These are phyloP conservation scores for Catajapyx aquilonaris DNA, from an alignment of 1,140 invertebrate species.

Conservation along the genomic window DNA sequence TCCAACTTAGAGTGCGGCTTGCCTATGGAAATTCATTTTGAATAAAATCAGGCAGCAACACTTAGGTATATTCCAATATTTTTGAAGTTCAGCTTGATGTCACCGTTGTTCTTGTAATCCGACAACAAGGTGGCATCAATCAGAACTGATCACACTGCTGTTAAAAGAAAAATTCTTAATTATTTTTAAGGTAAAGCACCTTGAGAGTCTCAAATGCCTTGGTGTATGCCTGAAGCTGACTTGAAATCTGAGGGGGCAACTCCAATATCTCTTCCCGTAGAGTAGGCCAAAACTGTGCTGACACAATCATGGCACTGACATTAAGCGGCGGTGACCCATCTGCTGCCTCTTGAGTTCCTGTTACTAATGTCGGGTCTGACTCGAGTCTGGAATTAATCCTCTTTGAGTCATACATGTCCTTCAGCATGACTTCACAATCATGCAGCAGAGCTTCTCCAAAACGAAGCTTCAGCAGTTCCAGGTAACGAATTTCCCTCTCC, in stretches of 20 bases:
- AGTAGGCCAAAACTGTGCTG: constrained; percentile 96
- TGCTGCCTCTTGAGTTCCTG: too few relatives aligned
- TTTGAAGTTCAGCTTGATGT: too few relatives aligned
- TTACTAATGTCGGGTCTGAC: too few relatives aligned
- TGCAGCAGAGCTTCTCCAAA: constrained; percentile 93
- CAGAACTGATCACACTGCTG: too few relatives aligned
- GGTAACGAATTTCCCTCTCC: constrained; percentile 80
- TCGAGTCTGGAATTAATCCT: constrained; percentile 68
- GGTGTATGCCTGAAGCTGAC: constrained; percentile 67
- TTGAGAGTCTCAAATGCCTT: constrained; percentile 83
- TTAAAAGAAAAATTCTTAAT: too few relatives aligned
- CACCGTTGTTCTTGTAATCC: too few relatives aligned
- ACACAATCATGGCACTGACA: constrained; percentile 69
- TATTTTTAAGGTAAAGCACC: too few relatives aligned
- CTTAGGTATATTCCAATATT: too few relatives aligned
- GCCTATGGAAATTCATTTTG: constrained; percentile 31
- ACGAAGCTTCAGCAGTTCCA: constrained; percentile 73
- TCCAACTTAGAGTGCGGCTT: constrained; percentile 84
- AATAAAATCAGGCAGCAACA: too few relatives aligned
- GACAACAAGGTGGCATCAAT: too few relatives aligned
- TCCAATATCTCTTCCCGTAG: constrained; percentile 87
- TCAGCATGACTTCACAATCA: constrained; percentile 97
- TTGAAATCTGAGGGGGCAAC: constrained; percentile 55
- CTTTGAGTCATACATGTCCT: constrained; percentile 41
- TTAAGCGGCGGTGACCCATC: too few relatives aligned